Evolutionary conservation across 2,888 invertebrate genomes (phyloP).

Genomic region (Dendrolimus pini): DNA sequence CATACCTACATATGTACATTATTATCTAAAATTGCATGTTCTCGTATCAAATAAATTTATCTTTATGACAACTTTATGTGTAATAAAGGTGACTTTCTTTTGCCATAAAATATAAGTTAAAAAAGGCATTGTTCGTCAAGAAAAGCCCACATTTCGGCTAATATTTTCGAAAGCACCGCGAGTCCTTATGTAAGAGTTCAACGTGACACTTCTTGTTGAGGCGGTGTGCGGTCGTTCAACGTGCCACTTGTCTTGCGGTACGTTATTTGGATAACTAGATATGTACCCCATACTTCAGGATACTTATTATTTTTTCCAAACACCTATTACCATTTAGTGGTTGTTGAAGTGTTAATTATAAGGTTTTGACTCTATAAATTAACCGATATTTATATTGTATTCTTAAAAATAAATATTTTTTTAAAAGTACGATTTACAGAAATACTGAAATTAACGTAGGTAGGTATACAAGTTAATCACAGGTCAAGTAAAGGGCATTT

Average conservation of each 20-base stretch:
- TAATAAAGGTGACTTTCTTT: constrained; percentile 46
- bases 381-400: too few species aligned
- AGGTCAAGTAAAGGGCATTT: constrained; percentile 4
- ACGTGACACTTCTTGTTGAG: constrained; percentile 64
- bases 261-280: constrained; percentile 54
- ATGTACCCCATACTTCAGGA: constrained; percentile 10
- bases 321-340: too few species aligned
- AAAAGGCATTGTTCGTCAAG: constrained; percentile 46
- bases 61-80: constrained; percentile 5
- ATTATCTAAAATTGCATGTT: neutral
- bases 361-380: too few species aligned
- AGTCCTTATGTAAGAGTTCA: constrained; percentile 75
- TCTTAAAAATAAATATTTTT: too few species aligned
- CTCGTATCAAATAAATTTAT: neutral
- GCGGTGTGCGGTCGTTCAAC: constrained; percentile 49
- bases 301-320: too few species aligned
- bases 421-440: too few species aligned
- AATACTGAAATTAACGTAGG: too few species aligned
- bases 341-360: too few species aligned
- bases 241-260: constrained; percentile 67
- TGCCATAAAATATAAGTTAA: constrained; percentile 32
- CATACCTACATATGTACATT: neutral
- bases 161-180: constrained; percentile 71
- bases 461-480: too few species aligned
- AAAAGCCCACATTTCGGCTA: constrained; percentile 55